Evolutionary conservation across 2,797 vertebrate genomes (phyloP).

Genomic region (Sebastes ruberrimus): DNA sequence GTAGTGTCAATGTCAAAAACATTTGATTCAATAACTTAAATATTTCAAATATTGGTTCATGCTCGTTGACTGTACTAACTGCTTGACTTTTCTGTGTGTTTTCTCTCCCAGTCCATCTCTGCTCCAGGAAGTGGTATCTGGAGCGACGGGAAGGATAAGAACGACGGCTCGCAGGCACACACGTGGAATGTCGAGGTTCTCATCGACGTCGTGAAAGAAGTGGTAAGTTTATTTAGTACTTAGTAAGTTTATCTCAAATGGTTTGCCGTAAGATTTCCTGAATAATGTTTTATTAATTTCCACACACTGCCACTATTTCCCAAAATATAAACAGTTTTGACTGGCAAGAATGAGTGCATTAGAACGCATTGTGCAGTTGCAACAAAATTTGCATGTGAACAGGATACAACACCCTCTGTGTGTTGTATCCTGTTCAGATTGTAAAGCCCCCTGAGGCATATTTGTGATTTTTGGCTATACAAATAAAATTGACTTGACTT

Average conservation of each 20-base stretch:
- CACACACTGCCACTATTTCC: not conserved
- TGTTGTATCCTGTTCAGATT: too few relatives aligned
- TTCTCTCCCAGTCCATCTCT: constrained; percentile 88
- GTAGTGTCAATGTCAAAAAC: not conserved
- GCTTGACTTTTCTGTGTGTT: not conserved
- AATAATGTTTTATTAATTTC: not conserved
- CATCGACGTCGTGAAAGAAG: constrained; percentile 97
- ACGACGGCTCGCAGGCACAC: constrained; percentile 93
- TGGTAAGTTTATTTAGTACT: constrained; percentile 82
- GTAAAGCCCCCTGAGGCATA: too few relatives aligned
- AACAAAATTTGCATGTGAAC: not conserved
- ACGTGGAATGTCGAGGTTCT: constrained; percentile 99
- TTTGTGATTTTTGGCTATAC: too few relatives aligned
- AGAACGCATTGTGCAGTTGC: not conserved
- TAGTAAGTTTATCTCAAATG: not conserved
- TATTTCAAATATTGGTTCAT: not conserved
- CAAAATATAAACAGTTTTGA: not conserved
- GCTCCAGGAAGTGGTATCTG: constrained; percentile 98
- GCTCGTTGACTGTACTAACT: not conserved
- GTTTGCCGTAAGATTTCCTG: rapidly evolving
- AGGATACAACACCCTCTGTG: too few relatives aligned
- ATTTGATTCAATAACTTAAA: not conserved
- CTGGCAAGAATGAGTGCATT: not conserved
- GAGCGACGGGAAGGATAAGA: constrained; percentile 99
- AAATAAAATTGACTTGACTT: too few relatives aligned